These are phyloP conservation scores for Euspilapteryx auroguttella DNA, from an alignment of 2,888 invertebrate species.

Conservation along the genomic window DNA sequence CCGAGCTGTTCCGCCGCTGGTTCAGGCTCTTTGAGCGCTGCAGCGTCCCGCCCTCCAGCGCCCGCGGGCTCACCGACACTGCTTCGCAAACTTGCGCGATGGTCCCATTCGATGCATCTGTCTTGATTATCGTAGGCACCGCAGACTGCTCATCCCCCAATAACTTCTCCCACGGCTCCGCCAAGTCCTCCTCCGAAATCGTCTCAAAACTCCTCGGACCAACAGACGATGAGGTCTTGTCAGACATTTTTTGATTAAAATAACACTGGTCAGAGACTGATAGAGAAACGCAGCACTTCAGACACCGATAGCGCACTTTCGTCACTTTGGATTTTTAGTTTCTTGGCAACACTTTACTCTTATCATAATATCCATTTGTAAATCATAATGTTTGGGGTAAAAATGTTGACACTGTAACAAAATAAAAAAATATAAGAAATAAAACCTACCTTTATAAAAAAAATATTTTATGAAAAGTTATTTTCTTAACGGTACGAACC, in stretches of 20 bases:
- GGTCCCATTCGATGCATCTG: slow-evolving; percentile 42
- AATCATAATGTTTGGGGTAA: slow-evolving; percentile 61
- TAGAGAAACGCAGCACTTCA: slow-evolving; percentile 49
- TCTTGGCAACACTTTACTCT: slow-evolving; percentile 61
- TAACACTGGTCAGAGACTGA: slow-evolving; percentile 16
- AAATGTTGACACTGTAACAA: slow-evolving; percentile 61
- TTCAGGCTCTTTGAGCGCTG: slow-evolving; percentile 51
- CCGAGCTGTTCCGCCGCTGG: slow-evolving; percentile 50
- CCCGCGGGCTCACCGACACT: slow-evolving; percentile 26
- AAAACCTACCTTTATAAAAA: too few relatives aligned
- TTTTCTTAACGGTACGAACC: too few relatives aligned
- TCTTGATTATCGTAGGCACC: slow-evolving; percentile 50
- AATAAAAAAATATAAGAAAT: too few relatives aligned
- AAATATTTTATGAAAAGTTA: too few relatives aligned
- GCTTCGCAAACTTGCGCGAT: slow-evolving; percentile 29
- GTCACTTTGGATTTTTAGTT: slow-evolving; percentile 62
- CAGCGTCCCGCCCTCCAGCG: slow-evolving; percentile 39
- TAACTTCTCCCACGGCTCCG: slow-evolving; percentile 50
- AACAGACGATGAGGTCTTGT: slow-evolving; percentile 50
- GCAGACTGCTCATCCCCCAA: slow-evolving; percentile 42
- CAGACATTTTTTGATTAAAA: slow-evolving; percentile 33
- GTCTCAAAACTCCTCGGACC: slow-evolving; percentile 55
- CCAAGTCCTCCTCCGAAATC: slow-evolving; percentile 45
- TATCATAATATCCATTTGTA: slow-evolving; percentile 63
- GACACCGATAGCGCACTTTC: slow-evolving; percentile 54